Evolutionary conservation across 2,888 invertebrate genomes (phyloP).

Genomic region (Agrotis exclamationis): DNA sequence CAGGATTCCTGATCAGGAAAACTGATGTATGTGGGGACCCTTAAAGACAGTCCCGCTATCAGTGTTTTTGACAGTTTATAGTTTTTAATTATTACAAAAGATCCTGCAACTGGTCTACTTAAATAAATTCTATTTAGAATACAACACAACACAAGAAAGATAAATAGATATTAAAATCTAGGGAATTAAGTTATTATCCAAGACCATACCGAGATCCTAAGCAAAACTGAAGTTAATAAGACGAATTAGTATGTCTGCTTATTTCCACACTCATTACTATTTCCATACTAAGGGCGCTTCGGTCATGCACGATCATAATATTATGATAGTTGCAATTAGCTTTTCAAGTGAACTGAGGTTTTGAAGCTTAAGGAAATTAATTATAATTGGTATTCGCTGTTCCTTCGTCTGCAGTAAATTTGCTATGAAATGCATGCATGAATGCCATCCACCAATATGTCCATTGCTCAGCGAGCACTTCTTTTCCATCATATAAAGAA

Average conservation of each 20-base stretch:
- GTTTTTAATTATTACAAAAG: too few relatives aligned
- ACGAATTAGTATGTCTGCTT: slow-evolving; percentile 11
- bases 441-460: too few relatives aligned
- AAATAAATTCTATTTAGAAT: too few relatives aligned
- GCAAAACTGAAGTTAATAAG: slow-evolving; percentile 5
- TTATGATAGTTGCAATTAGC: slow-evolving; percentile 34
- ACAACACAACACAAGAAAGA: neutral
- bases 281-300: slow-evolving; percentile 1
- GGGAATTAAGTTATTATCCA: neutral
- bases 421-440: too few relatives aligned
- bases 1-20: too few relatives aligned
- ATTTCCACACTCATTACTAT: slow-evolving; percentile 14
- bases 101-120: too few relatives aligned
- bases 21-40: too few relatives aligned
- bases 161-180: neutral
- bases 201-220: neutral
- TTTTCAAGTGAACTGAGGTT: slow-evolving; percentile 23
- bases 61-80: too few relatives aligned
- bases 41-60: too few relatives aligned
- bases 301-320: slow-evolving; percentile 9
- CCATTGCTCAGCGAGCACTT: too few relatives aligned
- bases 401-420: slow-evolving; percentile 3
- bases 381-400: slow-evolving; percentile 30
- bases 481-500: too few relatives aligned
- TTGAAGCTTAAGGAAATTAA: slow-evolving; percentile 31